Base-by-base conservation (phyloP, 1,140 invertebrate genomes). In the Drosophila equinoxialis region DNA sequence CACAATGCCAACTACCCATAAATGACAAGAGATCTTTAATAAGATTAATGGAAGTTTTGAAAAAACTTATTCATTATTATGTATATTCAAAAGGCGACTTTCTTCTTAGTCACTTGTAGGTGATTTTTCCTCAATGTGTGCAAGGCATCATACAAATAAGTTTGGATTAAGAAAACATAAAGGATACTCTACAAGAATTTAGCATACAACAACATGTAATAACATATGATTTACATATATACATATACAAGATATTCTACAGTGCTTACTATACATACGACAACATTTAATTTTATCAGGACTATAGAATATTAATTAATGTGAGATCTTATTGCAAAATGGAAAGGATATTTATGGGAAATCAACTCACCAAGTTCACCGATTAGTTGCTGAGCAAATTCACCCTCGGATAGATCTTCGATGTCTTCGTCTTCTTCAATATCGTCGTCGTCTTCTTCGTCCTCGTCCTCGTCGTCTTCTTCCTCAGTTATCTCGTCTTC, bases 401-500 rank as follows among this genome's bases (percentile, higher is more conserved):
- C 90, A 72, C 79, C 87, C 60, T 91, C 90, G 35, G 85, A 84
- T 51, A 89, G 68, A 37, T 89, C 84, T 54, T 87, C 54, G n/a
- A 89, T 76, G 41, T 89, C 84, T 51, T 84, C 86, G 65, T 87
- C 83, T 37, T 87, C 83, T 42, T 87, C 83, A 35, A 87, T 72
- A 57, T 87, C 83, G 67, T 86, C 82, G 67, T 87, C 83, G 17
- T 42, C 65, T 20, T 66, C 65, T n/a, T 66, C 65, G 33, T 79
- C 77, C 33, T 84, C 81, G 64, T 86, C 75, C 68, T 80, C 85
- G 66, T 84, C 83, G 60, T 90, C 85, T 66, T 90, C 85, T 39
- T 91, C 89, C 17, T 89, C 89, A 60, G 72, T 89, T n/a, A 90
- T 70, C 61, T 90, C 87, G 75, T 90, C 87, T 42, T 87, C 90